Conservation (phyloP, 30 jellyfish, hydroid and myxozoan species). For the Hydractinia symbiolongicarpus region DNA sequence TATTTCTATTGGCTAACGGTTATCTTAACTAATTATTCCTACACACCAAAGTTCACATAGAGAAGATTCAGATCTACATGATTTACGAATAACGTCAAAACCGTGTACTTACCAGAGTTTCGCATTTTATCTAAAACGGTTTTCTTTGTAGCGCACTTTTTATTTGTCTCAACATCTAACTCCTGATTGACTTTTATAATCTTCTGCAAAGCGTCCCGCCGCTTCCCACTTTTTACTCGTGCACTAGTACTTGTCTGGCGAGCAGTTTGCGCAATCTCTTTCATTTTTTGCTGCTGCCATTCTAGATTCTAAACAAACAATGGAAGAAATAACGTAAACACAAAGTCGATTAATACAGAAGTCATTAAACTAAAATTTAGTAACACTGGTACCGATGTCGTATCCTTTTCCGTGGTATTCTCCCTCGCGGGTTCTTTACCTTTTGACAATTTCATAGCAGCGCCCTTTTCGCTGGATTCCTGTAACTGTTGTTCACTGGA, state of each 20-base stretch:
- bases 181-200: slow-evolving; percentile 14
- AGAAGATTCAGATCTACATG: too few species aligned
- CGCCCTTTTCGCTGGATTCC: too few species aligned
- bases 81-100: too few species aligned
- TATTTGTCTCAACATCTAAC: slow-evolving; percentile 6
- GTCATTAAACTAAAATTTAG: too few species aligned
- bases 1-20: not conserved
- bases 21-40: not conserved
- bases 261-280: slow-evolving; percentile 3
- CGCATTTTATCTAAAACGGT: slow-evolving; percentile 35
- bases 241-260: not conserved
- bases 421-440: too few species aligned
- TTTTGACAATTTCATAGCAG: too few species aligned
- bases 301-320: not conserved
- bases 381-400: too few species aligned
- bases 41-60: too few species aligned
- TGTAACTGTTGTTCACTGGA: too few species aligned
- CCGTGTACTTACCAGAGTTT: slow-evolving; percentile 2
- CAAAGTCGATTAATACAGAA: too few species aligned
- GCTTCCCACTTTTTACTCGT: not conserved
- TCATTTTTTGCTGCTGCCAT: slow-evolving; percentile 20
- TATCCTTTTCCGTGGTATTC: too few species aligned
- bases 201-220: slow-evolving; percentile 20
- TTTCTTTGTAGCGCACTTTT: slow-evolving; percentile 13
- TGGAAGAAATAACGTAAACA: not conserved